Base-by-base conservation (phyloP, 92 coral and sea anemone genomes). In the Galaxea fascicularis region DNA sequence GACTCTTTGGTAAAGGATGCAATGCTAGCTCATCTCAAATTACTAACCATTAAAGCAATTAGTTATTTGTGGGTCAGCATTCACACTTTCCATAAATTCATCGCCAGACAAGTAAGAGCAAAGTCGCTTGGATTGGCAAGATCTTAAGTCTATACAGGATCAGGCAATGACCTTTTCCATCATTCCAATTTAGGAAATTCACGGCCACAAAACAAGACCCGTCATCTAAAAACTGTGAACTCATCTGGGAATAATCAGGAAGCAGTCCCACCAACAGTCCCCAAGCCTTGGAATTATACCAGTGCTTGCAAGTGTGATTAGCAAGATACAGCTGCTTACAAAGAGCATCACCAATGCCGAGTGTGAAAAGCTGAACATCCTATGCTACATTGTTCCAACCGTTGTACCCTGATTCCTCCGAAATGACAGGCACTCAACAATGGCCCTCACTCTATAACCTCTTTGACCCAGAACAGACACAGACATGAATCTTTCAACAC, bases 341-440 rank as follows among this genome's bases (percentile, higher is more conserved):
- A 16, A 16, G 63, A 25, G 15, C 77, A 72, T 21, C 77, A 72
- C 53, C 39, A 11, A 35, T 73, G 78, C 44, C 78, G 78, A 4
- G 78, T 73, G 12, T 73, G 78, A 15, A 29, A 25, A 14, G 64
- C 16, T 3, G 62, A 73, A 21, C 78, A 73, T 73, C 78, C 78
- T 10, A 73, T 73, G 63, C n/a, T 73, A 14, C 78, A 82, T 15
- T 82, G 86, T 44, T 45, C 77, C 10, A 82, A 82, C 6, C 53
- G 86, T 22, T 41, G 64, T 17, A 12, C 18, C 11, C 77, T 69
- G 12, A 82, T 82, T 29, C 77, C 68, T 12, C 12, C 49, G 20
- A 18, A 29, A 31, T 67, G 73, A 67, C 73, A 67, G 73, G 10
- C 35, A 14, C 47, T 26, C 73, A 31, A 18, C 60, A n/a, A 10